phyloP scores from a whole-genome alignment of 2,797 vertebrate species.

The Smutsia temminckii region DNA sequence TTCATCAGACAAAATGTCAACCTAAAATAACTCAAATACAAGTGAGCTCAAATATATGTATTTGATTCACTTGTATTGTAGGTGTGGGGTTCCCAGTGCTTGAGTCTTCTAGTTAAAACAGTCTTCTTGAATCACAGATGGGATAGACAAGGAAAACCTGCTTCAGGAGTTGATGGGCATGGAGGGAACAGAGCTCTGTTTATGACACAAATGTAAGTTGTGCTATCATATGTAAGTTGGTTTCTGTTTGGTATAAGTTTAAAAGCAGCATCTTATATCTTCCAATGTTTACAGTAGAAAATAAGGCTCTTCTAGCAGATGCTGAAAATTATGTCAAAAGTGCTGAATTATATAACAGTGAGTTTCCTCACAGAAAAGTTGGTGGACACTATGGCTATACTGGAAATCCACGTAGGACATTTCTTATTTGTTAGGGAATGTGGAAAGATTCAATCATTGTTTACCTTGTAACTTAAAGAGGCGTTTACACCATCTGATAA shows the following conservation, averaged over 20 bases:
- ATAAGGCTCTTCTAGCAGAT: neutral
- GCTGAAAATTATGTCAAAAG: neutral
- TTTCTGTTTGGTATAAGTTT: constrained; percentile 56
- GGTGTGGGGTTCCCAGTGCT: constrained; percentile 41
- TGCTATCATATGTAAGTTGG: constrained; percentile 69
- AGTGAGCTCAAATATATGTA: constrained; percentile 54
- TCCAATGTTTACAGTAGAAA: constrained; percentile 72
- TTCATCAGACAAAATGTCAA: neutral
- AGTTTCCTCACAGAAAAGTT: neutral
- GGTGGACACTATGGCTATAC: too few relatives aligned
- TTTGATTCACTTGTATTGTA: constrained; percentile 55
- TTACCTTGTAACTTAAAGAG: neutral
- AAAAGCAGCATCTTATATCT: constrained; percentile 49
- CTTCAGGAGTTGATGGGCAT: constrained; percentile 68
- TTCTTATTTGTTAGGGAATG: neutral
- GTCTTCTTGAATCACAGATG: constrained; percentile 71
- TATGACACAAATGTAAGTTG: constrained; percentile 59
- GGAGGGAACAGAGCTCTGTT: constrained; percentile 66
- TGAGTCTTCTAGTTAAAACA: constrained; percentile 67
- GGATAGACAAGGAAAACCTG: constrained; percentile 71
- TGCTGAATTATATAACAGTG: neutral
- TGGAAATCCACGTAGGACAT: neutral
- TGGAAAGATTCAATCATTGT: neutral
- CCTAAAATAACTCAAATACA: neutral
- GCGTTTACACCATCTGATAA: neutral